phyloP scores from a whole-genome alignment of 2,113 vertebrate genomes.

The Orientallactaga bullata region DNA sequence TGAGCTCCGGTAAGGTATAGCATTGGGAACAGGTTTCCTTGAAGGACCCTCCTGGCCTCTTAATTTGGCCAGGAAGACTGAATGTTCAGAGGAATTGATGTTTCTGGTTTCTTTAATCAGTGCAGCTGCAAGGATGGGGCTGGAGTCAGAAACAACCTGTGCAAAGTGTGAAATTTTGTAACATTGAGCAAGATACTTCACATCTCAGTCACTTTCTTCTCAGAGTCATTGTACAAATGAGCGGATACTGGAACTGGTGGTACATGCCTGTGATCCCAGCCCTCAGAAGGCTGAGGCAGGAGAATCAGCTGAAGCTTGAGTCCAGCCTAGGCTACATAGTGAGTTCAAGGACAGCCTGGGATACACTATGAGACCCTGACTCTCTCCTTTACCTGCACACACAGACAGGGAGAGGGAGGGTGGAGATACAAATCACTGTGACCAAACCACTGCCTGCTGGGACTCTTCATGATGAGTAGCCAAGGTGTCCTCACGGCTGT shows the following conservation, averaged over 20 bases:
- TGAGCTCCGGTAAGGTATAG: too few relatives aligned
- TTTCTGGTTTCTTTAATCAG: background rate
- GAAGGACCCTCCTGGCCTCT: background rate
- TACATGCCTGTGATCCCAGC: background rate
- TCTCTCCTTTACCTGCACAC: background rate
- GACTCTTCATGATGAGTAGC: background rate
- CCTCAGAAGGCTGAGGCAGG: background rate
- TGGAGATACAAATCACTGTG: background rate
- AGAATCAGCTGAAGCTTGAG: background rate
- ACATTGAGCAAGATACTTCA: background rate
- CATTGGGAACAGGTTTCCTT: background rate
- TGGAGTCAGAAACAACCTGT: background rate
- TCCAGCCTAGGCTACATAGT: background rate
- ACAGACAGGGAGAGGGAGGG: background rate
- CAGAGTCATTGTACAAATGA: background rate
- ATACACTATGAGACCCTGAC: background rate
- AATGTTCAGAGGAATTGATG: background rate
- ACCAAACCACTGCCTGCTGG: background rate
- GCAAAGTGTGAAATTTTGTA: background rate
- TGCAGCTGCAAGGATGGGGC: background rate
- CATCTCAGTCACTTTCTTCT: background rate
- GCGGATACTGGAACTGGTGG: background rate
- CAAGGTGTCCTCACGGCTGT: rapidly evolving
- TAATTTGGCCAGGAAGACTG: background rate
- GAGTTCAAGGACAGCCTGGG: background rate